Conservation (phyloP, 2,797 vertebrate genomes). For the Rousettus madagascariensis region DNA sequence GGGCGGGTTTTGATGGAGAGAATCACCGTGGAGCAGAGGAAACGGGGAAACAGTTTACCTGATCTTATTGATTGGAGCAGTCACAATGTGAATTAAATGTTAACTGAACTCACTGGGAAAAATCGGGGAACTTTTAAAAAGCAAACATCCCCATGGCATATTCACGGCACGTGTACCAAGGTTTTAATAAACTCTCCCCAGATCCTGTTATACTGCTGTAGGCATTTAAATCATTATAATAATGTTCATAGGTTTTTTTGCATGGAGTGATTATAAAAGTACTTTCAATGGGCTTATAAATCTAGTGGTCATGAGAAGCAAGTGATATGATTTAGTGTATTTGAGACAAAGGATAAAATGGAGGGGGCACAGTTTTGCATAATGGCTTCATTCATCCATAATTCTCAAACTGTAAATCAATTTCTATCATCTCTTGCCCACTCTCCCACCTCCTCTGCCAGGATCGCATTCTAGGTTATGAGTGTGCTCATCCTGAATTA, state of each 20-base stretch:
- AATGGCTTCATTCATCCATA: constrained; percentile 17
- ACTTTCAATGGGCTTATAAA: constrained; percentile 59
- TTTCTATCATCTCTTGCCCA: background rate
- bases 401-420: constrained; percentile 7
- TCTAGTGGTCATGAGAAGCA: background rate
- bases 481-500: background rate
- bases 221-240: constrained; percentile 52
- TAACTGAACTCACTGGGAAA: background rate
- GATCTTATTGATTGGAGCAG: background rate
- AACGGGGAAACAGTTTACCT: background rate
- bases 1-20: background rate
- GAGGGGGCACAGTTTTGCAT: background rate
- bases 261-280: constrained; percentile 53
- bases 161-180: background rate
- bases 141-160: background rate
- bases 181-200: constrained; percentile 24
- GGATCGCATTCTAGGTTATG: background rate
- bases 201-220: background rate
- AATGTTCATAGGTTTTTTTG: background rate
- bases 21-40: background rate
- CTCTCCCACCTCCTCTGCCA: background rate
- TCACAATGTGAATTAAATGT: background rate
- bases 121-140: background rate
- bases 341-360: constrained; percentile 38
- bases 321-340: constrained; percentile 58